These are phyloP conservation scores for Ormyrus thymus DNA, from an alignment of 2,888 invertebrate genomes.

Conservation along the genomic window DNA sequence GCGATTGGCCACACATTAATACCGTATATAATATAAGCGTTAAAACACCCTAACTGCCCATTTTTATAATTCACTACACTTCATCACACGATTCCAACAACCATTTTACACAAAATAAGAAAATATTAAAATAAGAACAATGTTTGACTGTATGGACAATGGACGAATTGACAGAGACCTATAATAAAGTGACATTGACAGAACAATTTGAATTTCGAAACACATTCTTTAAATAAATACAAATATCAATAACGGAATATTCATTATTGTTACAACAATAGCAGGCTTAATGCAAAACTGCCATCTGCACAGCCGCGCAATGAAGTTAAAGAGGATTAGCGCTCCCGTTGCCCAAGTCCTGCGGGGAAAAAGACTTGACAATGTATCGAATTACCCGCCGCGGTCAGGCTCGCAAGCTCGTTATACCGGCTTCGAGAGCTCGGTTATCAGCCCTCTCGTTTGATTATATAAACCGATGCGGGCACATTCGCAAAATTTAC, in stretches of 20 bases:
- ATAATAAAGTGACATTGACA: no score
- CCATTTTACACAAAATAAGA: constrained; percentile 13
- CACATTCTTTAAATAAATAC: no score
- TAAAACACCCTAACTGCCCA: constrained; percentile 36
- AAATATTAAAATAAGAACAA: neutral
- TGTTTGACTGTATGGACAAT: no score
- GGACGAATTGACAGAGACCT: no score
- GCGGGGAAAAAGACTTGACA: neutral
- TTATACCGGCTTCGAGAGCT: constrained; percentile 40
- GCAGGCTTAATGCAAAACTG: neutral
- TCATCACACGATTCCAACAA: constrained; percentile 27
- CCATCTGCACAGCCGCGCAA: neutral
- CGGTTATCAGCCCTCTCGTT: constrained; percentile 27
- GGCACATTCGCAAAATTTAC: constrained; percentile 7
- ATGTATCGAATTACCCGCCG: constrained; percentile 37
- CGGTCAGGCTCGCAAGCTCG: constrained; percentile 32
- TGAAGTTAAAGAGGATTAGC: constrained; percentile 35
- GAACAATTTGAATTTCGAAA: no score
- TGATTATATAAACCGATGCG: constrained; percentile 39
- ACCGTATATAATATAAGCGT: constrained; percentile 35
- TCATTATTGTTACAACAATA: no score
- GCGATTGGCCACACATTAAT: constrained; percentile 44
- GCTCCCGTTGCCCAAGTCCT: neutral
- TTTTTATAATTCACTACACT: constrained; percentile 17
- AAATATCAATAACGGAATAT: no score